phyloP scores from a whole-genome alignment of 2,113 vertebrate genomes.

The pig (Sus scrofa) region T2T-Sscrofa CM000822.6:30962001-30962500 shows the following conservation, averaged over 20 bases:
- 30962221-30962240: constrained; percentile 79
- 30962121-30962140: too few species aligned
- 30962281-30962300: constrained; percentile 24
- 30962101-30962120: too few species aligned
- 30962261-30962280: constrained; percentile 70
- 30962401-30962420: constrained; percentile 74
- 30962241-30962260: constrained; percentile 58
- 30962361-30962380: constrained; percentile 38
- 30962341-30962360: background rate
- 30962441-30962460: constrained; percentile 73
- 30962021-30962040: too few species aligned
- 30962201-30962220: constrained; percentile 77
- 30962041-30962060: too few species aligned
- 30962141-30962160: constrained; percentile 69
- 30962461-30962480: constrained; percentile 78
- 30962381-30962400: background rate
- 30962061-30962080: too few species aligned
- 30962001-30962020: constrained; percentile 68
- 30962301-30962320: background rate
- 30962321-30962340: constrained; percentile 42
- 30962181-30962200: constrained; percentile 76
- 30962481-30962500: constrained; percentile 60
- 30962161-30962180: constrained; percentile 73
- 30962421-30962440: constrained; percentile 65
- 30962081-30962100: too few species aligned